Evolutionary conservation across 2,113 vertebrate species (phyloP).

Genomic region (Dolichallabes microphthalmus): DNA sequence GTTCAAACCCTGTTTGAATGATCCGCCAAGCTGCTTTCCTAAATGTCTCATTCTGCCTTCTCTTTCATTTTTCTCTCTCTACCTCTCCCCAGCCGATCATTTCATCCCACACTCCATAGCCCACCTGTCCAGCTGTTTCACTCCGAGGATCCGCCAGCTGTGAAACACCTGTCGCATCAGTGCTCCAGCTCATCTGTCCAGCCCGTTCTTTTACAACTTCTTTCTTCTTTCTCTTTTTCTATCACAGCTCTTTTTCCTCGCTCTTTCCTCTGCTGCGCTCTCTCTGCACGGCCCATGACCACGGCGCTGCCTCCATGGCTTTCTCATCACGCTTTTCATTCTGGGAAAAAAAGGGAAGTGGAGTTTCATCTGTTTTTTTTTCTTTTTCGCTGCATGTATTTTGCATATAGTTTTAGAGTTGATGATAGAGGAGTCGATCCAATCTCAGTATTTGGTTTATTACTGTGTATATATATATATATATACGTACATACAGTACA

Average conservation of each 20-base stretch:
- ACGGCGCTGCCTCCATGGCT: constrained; percentile 77
- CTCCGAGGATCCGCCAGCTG: constrained; percentile 52
- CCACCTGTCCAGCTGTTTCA: constrained; percentile 27
- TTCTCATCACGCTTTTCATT: constrained; percentile 94
- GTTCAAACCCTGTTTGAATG: constrained; percentile 5
- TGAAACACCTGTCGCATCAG: constrained; percentile 51
- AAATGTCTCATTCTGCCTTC: constrained; percentile 7
- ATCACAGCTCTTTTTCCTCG: too few relatives aligned
- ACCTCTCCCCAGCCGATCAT: constrained; percentile 15
- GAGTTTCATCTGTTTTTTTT: constrained; percentile 54
- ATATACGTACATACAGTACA: too few relatives aligned
- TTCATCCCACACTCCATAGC: constrained; percentile 21
- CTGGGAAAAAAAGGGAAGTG: constrained; percentile 98
- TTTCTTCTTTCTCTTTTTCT: not conserved
- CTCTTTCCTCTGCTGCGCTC: constrained; percentile 11
- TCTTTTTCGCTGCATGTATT: not conserved
- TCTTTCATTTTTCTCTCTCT: constrained; percentile 3
- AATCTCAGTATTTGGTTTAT: not conserved
- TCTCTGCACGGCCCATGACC: constrained; percentile 69
- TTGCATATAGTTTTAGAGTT: not conserved
- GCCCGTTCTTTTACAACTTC: not conserved
- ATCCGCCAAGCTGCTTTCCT: not conserved
- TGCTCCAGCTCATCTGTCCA: constrained; percentile 32
- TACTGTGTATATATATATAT: not conserved
- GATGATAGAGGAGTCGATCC: not conserved